Evolutionary conservation across 1,140 invertebrate genomes (phyloP).

Genomic region (Drosophila aff.): DNA sequence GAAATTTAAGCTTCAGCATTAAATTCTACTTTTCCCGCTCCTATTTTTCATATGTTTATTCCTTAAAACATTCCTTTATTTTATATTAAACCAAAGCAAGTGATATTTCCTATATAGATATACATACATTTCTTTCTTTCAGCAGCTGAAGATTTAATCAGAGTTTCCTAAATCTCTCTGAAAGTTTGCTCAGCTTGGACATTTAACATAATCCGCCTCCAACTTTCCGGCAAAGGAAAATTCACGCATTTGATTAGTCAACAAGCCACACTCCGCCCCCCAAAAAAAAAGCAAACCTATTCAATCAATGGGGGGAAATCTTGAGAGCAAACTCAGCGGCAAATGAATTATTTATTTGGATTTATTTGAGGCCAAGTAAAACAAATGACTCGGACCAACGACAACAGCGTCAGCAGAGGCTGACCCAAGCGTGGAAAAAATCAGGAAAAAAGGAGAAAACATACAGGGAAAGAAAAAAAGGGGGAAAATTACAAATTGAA

Average conservation of each 20-base stretch:
- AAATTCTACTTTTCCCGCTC: too few relatives aligned
- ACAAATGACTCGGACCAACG: constrained; percentile 76
- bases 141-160: neutral
- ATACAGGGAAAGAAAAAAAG: neutral
- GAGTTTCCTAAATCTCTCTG: neutral
- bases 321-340: constrained; percentile 59
- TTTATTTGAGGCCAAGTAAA: constrained; percentile 84
- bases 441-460: constrained; percentile 15
- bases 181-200: neutral
- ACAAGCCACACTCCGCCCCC: constrained; percentile 16
- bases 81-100: neutral
- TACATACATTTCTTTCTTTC: neutral
- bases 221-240: constrained; percentile 12
- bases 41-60: neutral
- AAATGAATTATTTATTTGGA: constrained; percentile 83
- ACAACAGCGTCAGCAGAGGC: constrained; percentile 29
- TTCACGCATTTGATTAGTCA: constrained; percentile 53
- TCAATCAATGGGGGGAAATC: constrained; percentile 48
- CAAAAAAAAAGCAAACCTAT: constrained; percentile 3
- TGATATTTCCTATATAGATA: too few relatives aligned
- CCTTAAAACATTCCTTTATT: neutral
- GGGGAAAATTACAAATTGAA: neutral
- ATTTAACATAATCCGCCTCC: constrained; percentile 29
- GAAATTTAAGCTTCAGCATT: neutral
- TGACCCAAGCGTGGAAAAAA: constrained; percentile 22